Evolutionary conservation across 2,797 vertebrate species (phyloP).

Genomic region (Pristis pectinata): DNA sequence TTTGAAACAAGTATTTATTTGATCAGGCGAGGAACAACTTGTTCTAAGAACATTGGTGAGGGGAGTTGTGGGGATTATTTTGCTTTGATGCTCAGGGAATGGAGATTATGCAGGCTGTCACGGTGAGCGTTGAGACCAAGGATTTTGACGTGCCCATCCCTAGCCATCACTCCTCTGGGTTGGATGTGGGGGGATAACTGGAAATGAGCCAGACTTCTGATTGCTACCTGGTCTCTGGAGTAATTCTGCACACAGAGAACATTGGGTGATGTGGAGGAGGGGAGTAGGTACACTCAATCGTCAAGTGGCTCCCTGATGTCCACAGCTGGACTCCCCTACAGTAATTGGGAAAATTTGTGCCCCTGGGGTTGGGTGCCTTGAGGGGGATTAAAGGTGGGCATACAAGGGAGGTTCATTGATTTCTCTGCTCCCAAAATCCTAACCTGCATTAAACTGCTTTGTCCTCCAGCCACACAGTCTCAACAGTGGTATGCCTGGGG

Average conservation of each 20-base stretch:
- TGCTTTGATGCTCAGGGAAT: not conserved
- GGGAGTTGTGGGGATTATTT: not conserved
- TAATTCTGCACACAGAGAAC: not conserved
- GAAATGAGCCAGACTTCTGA: not conserved
- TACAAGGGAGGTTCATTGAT: not conserved
- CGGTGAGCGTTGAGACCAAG: not conserved
- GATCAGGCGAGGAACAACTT: not conserved
- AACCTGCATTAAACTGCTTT: not conserved
- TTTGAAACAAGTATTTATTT: not conserved
- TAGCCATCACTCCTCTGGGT: not conserved
- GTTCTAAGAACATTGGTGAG: not conserved
- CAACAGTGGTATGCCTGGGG: conserved; percentile 96
- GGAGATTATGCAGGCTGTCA: too few species aligned
- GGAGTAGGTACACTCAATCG: not conserved
- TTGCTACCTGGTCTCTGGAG: not conserved
- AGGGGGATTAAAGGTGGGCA: too few species aligned
- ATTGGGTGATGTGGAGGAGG: not conserved
- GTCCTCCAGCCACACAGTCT: conserved; percentile 73
- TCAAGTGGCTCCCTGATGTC: not conserved
- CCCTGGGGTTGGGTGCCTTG: not conserved
- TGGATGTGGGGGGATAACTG: not conserved
- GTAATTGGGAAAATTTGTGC: not conserved
- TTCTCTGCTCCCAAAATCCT: not conserved
- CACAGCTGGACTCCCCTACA: not conserved
- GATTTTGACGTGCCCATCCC: not conserved